Evolutionary conservation across 2,888 invertebrate genomes (phyloP).

Genomic region (Rhyacophila evoluta): DNA sequence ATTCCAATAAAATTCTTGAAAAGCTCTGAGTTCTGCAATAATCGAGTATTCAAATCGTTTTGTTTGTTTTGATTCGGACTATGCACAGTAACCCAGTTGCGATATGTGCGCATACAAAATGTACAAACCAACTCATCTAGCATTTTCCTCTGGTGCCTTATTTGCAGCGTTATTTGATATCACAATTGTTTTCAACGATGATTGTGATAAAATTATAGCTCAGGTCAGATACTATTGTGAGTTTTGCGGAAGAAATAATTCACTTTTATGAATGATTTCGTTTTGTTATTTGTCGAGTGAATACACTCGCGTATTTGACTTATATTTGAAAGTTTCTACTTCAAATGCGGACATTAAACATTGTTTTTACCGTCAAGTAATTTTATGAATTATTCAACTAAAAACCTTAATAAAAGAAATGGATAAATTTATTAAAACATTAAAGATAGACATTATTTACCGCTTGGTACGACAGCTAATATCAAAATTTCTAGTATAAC

Average conservation of each 20-base stretch:
- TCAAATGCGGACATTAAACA: too few relatives aligned
- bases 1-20: neutral
- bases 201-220: neutral
- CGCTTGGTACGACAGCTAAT: too few relatives aligned
- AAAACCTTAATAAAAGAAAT: too few relatives aligned
- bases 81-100: slow-evolving; percentile 25
- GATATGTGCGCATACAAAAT: neutral
- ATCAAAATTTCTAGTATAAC: too few relatives aligned
- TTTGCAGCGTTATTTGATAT: neutral
- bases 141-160: neutral
- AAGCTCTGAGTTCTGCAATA: slow-evolving; percentile 30
- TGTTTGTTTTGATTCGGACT: slow-evolving; percentile 40
- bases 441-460: too few relatives aligned
- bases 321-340: too few relatives aligned
- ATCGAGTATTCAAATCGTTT: slow-evolving; percentile 39
- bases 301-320: too few relatives aligned
- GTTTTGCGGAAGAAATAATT: neutral
- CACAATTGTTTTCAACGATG: neutral
- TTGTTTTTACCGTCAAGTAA: too few relatives aligned
- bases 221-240: neutral
- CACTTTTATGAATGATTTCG: neutral
- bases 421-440: too few relatives aligned
- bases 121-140: neutral
- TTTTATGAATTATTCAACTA: too few relatives aligned
- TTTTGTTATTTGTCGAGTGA: neutral